Evolutionary conservation across 2,888 invertebrate species (phyloP).

Genomic region (Microctonus brassicae): DNA sequence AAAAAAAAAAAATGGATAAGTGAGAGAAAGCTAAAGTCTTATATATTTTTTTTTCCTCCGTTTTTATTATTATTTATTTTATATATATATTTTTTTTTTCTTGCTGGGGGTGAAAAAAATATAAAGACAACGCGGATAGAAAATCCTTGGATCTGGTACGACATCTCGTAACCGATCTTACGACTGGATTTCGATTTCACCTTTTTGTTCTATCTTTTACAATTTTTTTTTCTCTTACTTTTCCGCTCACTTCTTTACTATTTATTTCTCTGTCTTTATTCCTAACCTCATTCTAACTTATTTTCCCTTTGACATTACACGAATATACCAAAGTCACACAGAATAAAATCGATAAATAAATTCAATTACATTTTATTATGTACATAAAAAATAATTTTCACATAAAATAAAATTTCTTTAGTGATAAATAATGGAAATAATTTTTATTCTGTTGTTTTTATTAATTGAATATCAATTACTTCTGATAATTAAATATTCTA

Average conservation of each 20-base stretch:
- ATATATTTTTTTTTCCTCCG: slow-evolving; percentile 3
- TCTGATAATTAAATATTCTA: too few species aligned
- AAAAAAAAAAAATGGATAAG: not conserved
- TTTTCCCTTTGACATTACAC: not conserved
- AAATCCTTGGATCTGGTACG: slow-evolving; percentile 37
- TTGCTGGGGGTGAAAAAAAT: slow-evolving; percentile 8
- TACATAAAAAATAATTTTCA: not conserved
- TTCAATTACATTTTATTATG: not conserved
- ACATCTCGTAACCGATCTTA: slow-evolving; percentile 41
- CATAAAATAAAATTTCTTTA: not conserved
- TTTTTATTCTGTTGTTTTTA: not conserved
- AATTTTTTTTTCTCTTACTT: slow-evolving; percentile 1
- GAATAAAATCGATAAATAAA: not conserved
- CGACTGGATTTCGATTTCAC: slow-evolving; percentile 37
- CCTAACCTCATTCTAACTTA: not conserved
- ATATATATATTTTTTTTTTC: not conserved
- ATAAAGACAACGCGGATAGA: slow-evolving; percentile 28
- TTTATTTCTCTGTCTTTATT: not conserved
- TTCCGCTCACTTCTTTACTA: not conserved
- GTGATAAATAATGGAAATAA: not conserved
- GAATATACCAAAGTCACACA: not conserved
- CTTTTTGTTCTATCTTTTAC: not conserved
- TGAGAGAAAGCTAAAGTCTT: slow-evolving; percentile 13
- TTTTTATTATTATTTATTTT: not conserved
- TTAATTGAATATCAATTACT: too few species aligned